These are phyloP conservation scores for Apis dorsata DNA, from an alignment of 1,140 invertebrate genomes.

Conservation along the genomic window DNA sequence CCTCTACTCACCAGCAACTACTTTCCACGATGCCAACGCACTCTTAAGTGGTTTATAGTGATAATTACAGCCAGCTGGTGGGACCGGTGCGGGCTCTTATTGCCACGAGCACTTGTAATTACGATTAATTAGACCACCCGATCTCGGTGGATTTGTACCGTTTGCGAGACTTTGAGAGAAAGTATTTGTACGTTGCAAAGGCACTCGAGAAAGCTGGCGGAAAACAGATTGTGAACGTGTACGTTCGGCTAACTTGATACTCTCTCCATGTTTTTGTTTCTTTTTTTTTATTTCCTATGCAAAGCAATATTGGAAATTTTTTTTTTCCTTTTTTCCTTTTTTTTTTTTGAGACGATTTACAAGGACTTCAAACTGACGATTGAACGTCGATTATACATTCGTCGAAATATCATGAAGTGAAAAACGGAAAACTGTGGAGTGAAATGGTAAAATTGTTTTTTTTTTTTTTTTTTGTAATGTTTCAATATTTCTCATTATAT, in stretches of 20 bases:
- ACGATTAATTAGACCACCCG: slow-evolving; percentile 52
- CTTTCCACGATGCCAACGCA: slow-evolving; percentile 13
- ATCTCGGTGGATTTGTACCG: slow-evolving; percentile 11
- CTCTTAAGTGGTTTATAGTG: slow-evolving; percentile 55
- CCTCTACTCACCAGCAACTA: background rate
- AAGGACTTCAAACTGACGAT: background rate
- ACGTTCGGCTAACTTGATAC: background rate
- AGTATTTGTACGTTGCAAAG: slow-evolving; percentile 1
- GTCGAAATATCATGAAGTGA: slow-evolving; percentile 4
- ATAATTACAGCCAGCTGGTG: slow-evolving; percentile 41
- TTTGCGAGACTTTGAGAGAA: background rate
- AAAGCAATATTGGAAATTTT: slow-evolving; percentile 15
- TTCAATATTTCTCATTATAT: background rate
- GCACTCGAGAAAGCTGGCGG: background rate
- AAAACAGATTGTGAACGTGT: background rate
- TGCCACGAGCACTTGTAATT: slow-evolving; percentile 32
- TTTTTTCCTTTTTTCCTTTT: background rate
- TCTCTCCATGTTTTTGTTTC: background rate
- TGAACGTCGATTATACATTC: background rate
- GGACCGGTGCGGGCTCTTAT: background rate
- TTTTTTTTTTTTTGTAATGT: background rate
- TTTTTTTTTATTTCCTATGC: background rate
- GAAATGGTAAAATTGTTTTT: background rate
- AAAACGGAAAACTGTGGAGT: background rate
- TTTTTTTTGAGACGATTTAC: background rate